Conservation (phyloP, 2,113 vertebrate species). For the Lagopus muta region DNA sequence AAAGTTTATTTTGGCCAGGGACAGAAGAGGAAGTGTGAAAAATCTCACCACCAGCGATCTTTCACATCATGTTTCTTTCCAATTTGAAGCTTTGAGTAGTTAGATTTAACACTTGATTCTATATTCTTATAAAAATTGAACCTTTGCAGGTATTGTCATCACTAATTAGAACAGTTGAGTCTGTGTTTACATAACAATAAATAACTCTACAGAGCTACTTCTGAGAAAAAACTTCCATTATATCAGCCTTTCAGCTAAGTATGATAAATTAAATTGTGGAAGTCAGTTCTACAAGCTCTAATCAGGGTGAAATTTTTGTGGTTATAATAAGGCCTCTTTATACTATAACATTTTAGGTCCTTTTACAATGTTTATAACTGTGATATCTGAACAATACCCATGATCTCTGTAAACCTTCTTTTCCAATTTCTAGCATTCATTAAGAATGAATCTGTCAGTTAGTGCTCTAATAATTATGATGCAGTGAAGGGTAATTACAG, state of each 20-base stretch:
- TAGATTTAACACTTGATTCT: conserved; percentile 9
- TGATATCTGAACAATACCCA: not conserved
- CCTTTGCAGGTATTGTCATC: not conserved
- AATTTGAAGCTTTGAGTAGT: conserved; percentile 20
- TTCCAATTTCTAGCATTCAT: not conserved
- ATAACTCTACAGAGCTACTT: conserved; percentile 1
- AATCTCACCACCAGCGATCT: not conserved
- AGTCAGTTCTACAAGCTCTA: not conserved
- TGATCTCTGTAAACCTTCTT: conserved; percentile 15
- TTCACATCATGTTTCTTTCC: conserved; percentile 20
- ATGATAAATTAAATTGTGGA: conserved; percentile 27
- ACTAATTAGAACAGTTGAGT: not conserved
- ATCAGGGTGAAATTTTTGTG: not conserved
- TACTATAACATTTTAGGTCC: not conserved
- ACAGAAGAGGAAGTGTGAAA: conserved; percentile 39
- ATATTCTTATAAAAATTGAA: not conserved
- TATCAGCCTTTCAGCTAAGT: not conserved
- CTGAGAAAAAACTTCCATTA: not conserved
- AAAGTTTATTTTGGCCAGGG: conserved; percentile 27
- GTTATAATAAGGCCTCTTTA: not conserved
- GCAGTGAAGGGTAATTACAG: conserved; percentile 30
- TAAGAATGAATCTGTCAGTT: conserved; percentile 29
- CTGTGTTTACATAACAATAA: conserved; percentile 20
- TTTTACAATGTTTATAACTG: not conserved
- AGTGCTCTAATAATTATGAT: conserved; percentile 39